Evolutionary conservation across 2,888 invertebrate genomes (phyloP), one percentile per base, ranked within the genome.

Genomic region (Andricus curvator): DNA sequence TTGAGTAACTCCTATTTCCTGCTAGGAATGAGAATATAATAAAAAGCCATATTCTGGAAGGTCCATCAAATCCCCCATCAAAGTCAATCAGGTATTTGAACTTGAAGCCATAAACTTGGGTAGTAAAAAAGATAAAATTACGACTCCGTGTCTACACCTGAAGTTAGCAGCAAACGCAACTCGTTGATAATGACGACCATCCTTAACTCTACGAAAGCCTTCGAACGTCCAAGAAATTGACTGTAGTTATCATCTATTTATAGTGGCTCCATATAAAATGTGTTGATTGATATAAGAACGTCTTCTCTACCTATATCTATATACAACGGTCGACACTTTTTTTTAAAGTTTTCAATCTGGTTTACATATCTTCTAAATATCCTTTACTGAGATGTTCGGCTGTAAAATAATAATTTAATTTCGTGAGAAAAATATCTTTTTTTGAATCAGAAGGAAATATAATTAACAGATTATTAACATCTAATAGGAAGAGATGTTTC

Each of bases 101-200:
- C 74, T 74, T 74, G 74, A 74, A 74, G 74, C 33, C 51, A n/a
- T 56, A 56, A 74, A 51, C n/a, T 74, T n/a, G n/a, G 56, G 20
- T 74, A 33, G 51, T 74, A 74, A 74, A 74, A 74, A 74, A 56
- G 56, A 22, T 51, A 74, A 74, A 74, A 74, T 74, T 74, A 74
- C 74, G 74, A 74, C 74, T 74, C 51, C 33, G 56, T 74, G 56
- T 74, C 56, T 56, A 56, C 56, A 56, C 56, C 51, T 70, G 48
- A 70, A 70, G 70, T 70, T 15, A 70, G 51, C 51, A 70, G 48
- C 70, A 74, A 74, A 56, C n/a, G 74, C 74, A 74, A 74, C 25
- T 51, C n/a, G 33, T 51, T 51, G 29, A 74, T 74, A 74, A 74
- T 74, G 56, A 74, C 29, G 74, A 74, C n/a, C 74, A 56, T 56